Percentiles rank a stretch among this genome's conserved stretches.
Evolutionary conservation across 2,797 vertebrate species (phyloP).

Genomic region (Spea hammondii): DNA sequence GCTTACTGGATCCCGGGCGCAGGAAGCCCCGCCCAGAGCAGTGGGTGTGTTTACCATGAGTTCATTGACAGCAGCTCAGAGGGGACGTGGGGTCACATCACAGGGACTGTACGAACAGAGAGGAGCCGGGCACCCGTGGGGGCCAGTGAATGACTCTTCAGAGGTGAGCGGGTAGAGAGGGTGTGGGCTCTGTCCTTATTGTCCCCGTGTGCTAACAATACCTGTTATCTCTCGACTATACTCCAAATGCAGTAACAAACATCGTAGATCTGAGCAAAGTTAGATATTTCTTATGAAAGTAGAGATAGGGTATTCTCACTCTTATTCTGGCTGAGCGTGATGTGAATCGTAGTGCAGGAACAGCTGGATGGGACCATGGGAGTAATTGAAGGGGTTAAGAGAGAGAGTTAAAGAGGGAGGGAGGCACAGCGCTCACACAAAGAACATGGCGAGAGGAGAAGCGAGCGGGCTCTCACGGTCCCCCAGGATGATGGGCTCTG

Average conservation of each 20-base stretch:
- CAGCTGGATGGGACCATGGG: too few species aligned
- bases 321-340: too few species aligned
- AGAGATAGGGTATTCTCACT: too few species aligned
- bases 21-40: background rate
- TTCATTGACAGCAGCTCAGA: conserved; percentile 44
- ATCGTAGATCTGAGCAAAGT: too few species aligned
- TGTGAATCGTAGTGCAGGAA: too few species aligned
- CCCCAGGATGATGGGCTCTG: background rate
- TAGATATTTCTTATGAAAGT: too few species aligned
- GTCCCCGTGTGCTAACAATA: too few species aligned
- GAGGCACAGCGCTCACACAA: conserved; percentile 58
- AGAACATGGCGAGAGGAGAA: conserved; percentile 65
- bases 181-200: too few species aligned
- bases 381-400: background rate
- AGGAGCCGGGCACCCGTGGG: background rate
- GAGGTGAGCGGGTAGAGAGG: conserved; percentile 12
- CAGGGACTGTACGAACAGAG: conserved; percentile 10
- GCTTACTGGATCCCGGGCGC: conserved; percentile 14
- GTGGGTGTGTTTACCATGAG: conserved; percentile 27
- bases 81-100: conserved; percentile 40
- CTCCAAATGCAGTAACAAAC: too few species aligned
- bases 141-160: background rate
- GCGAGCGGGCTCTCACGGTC: conserved; percentile 49
- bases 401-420: conserved; percentile 30
- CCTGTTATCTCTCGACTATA: too few species aligned